Evolutionary conservation across 2,888 invertebrate genomes (phyloP).

Genomic region (Nudaria mundana): DNA sequence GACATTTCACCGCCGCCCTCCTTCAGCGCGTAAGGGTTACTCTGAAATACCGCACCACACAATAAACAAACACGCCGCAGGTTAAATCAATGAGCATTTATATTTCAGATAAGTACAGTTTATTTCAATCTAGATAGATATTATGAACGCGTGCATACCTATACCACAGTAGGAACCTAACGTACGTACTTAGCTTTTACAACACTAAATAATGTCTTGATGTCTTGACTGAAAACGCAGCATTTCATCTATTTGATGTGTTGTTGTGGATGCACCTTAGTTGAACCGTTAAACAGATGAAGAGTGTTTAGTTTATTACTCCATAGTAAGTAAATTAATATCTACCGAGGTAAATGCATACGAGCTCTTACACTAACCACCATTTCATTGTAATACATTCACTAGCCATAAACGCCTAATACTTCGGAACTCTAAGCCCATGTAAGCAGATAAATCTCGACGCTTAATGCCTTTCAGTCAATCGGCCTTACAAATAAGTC

Average conservation of each 20-base stretch:
- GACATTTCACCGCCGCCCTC: constrained; percentile 93
- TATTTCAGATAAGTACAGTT: constrained; percentile 25
- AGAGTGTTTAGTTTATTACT: no score
- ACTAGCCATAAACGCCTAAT: constrained; percentile 29
- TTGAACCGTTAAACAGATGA: no score
- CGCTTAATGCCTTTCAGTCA: constrained; percentile 72
- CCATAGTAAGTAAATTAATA: no score
- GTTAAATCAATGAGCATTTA: constrained; percentile 12
- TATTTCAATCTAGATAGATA: constrained; percentile 25
- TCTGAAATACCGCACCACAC: constrained; percentile 83
- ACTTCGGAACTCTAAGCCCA: constrained; percentile 42
- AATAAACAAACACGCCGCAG: constrained; percentile 44
- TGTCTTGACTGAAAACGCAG: no score
- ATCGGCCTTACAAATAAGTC: constrained; percentile 73
- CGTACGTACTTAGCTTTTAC: no score
- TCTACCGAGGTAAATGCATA: no score
- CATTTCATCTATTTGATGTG: no score
- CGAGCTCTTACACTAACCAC: not conserved
- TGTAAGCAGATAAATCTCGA: constrained; percentile 71
- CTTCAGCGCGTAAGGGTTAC: constrained; percentile 94
- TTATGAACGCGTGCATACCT: no score
- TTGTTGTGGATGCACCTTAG: no score
- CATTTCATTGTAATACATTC: constrained; percentile 27
- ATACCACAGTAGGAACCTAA: no score
- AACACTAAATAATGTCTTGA: no score